Conservation (phyloP, 2,113 vertebrate species). For the Mionectes macconnelli region DNA sequence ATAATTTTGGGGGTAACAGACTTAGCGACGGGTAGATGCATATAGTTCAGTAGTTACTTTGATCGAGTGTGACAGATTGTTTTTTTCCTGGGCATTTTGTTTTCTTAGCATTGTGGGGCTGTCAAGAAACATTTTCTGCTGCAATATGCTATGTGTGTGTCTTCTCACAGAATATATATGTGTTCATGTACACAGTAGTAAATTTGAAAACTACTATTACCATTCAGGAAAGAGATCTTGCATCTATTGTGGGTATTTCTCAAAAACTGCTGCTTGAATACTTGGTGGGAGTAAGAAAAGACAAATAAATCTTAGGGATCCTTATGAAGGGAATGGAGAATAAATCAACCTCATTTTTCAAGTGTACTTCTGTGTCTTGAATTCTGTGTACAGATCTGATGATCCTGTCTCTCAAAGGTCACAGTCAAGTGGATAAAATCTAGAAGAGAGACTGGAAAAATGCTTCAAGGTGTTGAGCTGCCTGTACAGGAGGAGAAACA, state of each 20-base stretch:
- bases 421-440: background rate
- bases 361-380: background rate
- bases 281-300: background rate
- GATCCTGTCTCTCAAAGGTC: conserved; percentile 16
- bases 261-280: background rate
- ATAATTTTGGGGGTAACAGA: fast-evolving
- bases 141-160: background rate
- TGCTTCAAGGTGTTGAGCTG: background rate
- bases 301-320: background rate
- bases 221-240: background rate
- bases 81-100: background rate
- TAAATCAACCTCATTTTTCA: background rate
- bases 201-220: background rate
- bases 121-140: background rate
- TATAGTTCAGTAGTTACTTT: background rate
- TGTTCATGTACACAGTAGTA: fast-evolving
- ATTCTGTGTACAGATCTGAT: background rate
- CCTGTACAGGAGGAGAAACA: background rate
- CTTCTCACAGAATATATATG: background rate
- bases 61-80: background rate
- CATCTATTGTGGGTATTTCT: background rate
- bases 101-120: background rate
- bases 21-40: background rate
- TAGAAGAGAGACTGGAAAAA: background rate
- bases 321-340: background rate